Percentiles rank a stretch among this genome's conserved stretches.
phyloP scores from a whole-genome alignment of 2,113 vertebrate genomes.

The Microtus montanus region DNA sequence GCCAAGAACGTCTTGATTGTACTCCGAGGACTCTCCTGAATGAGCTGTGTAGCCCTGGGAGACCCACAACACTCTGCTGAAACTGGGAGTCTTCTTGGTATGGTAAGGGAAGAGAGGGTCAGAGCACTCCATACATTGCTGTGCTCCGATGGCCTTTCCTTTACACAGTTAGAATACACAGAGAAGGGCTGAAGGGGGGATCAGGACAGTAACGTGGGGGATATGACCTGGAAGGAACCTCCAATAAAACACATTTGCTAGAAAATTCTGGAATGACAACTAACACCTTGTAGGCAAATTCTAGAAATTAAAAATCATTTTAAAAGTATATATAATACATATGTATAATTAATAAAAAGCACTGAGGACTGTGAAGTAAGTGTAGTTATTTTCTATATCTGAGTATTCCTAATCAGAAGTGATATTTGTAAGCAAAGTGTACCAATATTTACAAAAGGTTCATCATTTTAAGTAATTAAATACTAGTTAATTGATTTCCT shows the following conservation, averaged over 20 bases:
- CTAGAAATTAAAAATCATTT: background rate
- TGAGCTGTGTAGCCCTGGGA: background rate
- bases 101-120: background rate
- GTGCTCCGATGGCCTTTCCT: background rate
- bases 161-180: background rate
- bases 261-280: background rate
- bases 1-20: background rate
- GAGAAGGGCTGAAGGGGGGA: background rate
- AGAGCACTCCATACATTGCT: background rate
- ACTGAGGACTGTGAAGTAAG: background rate
- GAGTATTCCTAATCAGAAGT: conserved; percentile 71
- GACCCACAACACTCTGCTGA: fast-evolving
- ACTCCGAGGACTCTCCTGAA: no score
- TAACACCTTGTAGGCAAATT: background rate
- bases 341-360: background rate
- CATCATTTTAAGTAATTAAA: conserved; percentile 89
- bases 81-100: background rate
- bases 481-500: conserved; percentile 87
- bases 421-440: conserved; percentile 78
- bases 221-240: background rate
- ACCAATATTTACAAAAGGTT: conserved; percentile 84
- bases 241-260: background rate
- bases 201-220: background rate
- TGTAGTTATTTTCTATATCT: conserved; percentile 23
- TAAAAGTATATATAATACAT: background rate